A percentile compares a stretch with the other conserved stretches of the same genome.
Evolutionary conservation across 2,888 invertebrate species (phyloP).

Genomic region (Panzeria rudis): DNA sequence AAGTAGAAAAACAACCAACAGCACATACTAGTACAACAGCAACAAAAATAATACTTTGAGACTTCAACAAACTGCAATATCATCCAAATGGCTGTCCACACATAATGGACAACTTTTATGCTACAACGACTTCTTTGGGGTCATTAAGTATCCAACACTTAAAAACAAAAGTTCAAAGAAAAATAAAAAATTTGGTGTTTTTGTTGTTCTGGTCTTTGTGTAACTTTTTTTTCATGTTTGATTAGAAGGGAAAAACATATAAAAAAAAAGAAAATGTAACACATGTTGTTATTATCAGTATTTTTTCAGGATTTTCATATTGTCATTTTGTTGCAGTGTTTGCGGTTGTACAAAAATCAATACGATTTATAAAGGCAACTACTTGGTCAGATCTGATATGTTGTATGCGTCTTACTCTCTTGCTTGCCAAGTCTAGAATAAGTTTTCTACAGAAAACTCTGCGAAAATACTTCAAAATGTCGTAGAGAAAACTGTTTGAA

Average conservation of each 20-base stretch:
- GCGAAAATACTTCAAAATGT: background rate
- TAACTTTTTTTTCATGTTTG: background rate
- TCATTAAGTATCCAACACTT: conserved; percentile 62
- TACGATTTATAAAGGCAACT: background rate
- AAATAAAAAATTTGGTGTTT: conserved; percentile 33
- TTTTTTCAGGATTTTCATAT: background rate
- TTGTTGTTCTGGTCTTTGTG: conserved; percentile 3
- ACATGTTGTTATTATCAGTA: conserved; percentile 56
- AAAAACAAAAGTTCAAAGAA: conserved; percentile 45
- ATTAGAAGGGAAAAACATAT: background rate
- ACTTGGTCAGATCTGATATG: background rate
- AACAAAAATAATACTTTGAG: conserved; percentile 2
- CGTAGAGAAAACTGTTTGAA: background rate
- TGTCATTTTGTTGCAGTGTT: conserved; percentile 7
- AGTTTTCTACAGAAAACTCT: background rate
- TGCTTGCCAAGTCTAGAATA: background rate
- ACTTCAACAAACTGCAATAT: conserved; percentile 56
- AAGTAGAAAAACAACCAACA: conserved; percentile 39
- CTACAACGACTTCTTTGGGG: conserved; percentile 44
- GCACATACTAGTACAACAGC: background rate
- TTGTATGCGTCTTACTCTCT: background rate
- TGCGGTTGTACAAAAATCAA: conserved; percentile 20
- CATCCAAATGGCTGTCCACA: conserved; percentile 50
- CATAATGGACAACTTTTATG: conserved; percentile 58
- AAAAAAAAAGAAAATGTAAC: conserved; percentile 44